phyloP scores from a whole-genome alignment of 2,888 invertebrate genomes.

The Xestia sexstrigata region DNA sequence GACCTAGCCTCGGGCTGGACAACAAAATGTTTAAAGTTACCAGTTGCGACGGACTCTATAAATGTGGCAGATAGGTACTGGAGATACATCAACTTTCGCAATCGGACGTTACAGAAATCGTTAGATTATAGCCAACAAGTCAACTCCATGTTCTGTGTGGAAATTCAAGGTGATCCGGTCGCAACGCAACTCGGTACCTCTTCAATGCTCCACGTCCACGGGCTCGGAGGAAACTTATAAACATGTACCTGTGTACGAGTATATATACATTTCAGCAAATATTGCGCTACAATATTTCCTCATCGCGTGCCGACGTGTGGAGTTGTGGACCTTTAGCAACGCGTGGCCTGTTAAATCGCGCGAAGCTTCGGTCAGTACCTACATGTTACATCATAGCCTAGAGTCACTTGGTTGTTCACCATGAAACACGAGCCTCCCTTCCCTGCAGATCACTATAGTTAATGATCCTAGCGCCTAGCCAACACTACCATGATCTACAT shows the following conservation, averaged over 20 bases:
- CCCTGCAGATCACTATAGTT: background rate
- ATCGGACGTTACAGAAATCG: constrained; percentile 51
- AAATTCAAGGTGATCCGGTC: constrained; percentile 88
- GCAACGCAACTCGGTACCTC: constrained; percentile 69
- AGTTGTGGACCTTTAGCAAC: constrained; percentile 47
- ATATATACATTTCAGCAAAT: constrained; percentile 41
- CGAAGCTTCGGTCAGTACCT: constrained; percentile 39
- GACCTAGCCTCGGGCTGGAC: constrained; percentile 42
- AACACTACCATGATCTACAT: background rate
- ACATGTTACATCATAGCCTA: constrained; percentile 36
- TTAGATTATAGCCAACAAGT: constrained; percentile 74
- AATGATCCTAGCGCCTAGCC: background rate
- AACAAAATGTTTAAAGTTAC: constrained; percentile 50
- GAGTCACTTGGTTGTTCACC: constrained; percentile 12
- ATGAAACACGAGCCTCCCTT: constrained; percentile 15
- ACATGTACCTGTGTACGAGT: constrained; percentile 35
- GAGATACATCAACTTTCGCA: constrained; percentile 59
- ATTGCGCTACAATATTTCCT: constrained; percentile 54
- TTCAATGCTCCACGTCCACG: constrained; percentile 65
- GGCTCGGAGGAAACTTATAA: constrained; percentile 59
- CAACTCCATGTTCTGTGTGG: constrained; percentile 77
- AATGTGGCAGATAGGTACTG: constrained; percentile 40
- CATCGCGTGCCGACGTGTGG: constrained; percentile 43
- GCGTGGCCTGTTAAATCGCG: constrained; percentile 35
- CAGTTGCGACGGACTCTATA: constrained; percentile 28